Evolutionary conservation across 2,113 vertebrate genomes (phyloP), one percentile per base, ranked within the genome.

Genomic region (Xerus inauris): DNA sequence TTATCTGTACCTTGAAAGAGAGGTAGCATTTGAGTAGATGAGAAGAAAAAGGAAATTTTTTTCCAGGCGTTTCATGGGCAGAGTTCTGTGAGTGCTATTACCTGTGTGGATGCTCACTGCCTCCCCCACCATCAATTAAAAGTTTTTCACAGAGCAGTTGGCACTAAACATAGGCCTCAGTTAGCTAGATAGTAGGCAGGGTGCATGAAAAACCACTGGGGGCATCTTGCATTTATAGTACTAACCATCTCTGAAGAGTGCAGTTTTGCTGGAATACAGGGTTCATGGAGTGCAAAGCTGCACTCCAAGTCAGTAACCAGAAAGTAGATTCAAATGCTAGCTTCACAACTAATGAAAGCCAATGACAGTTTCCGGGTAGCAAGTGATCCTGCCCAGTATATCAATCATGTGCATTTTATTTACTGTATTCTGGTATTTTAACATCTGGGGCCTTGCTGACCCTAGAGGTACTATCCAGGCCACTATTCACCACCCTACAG

Each of bases 61-160:
- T 6, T 19, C 13, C 54, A 64, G 42, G 24, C 10, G 38, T 14
- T 24, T 26, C 2, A 22, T 16, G 7, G 51, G 65, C 54, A 45
- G 77, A 30, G 8, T 6, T 62, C 22, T 28, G 20, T 51, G 28
- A 17, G 24, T 24, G 3, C 9, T 1, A 19, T 51, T 16, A 30
- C 40, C 14, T 75, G 20, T 22, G 8, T 3, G 64, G 40, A 22
- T 20, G 22, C 5, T 38, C 1, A 26, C 45, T 35, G 0, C 0
- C 12, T 3, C 22, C 16, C 5, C 28, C 8, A 6, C 38, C 42
- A 62, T 5, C 49, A 35, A 9, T 19, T 3, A 72, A 42, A 42
- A 54, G 47, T 13, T 26, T n/a, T 35, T 71, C 65, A 77, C 8
- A 51, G 20, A 67, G 24, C 32, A 28, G 42, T 20, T 51, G 11